Evolutionary conservation across 2,888 invertebrate species (phyloP).

Genomic region (Epiblema foenella): DNA sequence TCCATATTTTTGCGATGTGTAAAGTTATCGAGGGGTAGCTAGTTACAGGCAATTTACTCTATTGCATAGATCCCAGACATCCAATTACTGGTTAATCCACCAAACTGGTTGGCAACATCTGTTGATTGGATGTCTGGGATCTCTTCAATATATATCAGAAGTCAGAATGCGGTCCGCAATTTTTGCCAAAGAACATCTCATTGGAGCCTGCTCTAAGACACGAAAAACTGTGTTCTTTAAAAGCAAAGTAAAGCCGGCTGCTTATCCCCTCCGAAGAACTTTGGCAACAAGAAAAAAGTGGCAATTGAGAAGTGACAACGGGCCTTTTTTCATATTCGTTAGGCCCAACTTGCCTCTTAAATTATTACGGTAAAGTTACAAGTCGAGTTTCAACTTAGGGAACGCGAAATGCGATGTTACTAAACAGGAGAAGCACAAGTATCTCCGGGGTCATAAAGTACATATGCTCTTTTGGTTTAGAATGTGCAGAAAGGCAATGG

Average conservation of each 20-base stretch:
- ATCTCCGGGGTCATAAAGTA: slow-evolving; percentile 9
- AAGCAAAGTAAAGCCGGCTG: slow-evolving; percentile 46
- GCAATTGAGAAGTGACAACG: slow-evolving; percentile 46
- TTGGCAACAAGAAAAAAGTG: slow-evolving; percentile 46
- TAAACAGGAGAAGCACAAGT: slow-evolving; percentile 26
- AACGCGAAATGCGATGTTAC: slow-evolving; percentile 30
- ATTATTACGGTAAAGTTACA: slow-evolving; percentile 49
- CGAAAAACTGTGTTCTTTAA: slow-evolving; percentile 36
- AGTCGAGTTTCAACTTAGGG: slow-evolving; percentile 38
- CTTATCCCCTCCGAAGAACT: slow-evolving; percentile 48
- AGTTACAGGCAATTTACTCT: no score
- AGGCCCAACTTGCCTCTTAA: slow-evolving; percentile 51
- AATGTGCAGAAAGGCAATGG: slow-evolving; percentile 51
- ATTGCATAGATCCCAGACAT: no score
- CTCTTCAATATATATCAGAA: no score
- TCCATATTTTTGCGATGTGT: no score
- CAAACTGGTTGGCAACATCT: no score
- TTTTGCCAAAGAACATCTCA: no score
- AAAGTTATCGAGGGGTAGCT: no score
- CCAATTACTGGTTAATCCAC: no score
- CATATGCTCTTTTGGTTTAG: slow-evolving; percentile 34
- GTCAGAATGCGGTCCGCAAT: no score
- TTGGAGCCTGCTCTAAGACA: no score
- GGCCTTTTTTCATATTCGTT: slow-evolving; percentile 50
- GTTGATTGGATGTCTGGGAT: no score